These are phyloP conservation scores for Polyodon spathula DNA, from an alignment of 2,113 vertebrate genomes.

Conservation along the genomic window DNA sequence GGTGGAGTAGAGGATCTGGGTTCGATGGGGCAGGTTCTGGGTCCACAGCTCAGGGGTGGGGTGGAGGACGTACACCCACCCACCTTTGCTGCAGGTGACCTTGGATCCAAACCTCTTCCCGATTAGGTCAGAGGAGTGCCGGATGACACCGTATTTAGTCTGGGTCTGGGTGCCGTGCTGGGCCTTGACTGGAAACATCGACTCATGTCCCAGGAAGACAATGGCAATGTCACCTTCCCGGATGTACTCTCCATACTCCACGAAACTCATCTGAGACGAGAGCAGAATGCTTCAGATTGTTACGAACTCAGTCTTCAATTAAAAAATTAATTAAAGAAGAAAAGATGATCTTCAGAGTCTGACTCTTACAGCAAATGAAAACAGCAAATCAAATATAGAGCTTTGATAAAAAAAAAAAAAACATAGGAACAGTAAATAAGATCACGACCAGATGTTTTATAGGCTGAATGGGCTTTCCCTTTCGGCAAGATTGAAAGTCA, in stretches of 20 bases:
- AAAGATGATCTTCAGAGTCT: no score
- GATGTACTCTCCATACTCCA: slow-evolving; percentile 74
- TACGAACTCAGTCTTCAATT: no score
- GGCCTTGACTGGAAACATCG: slow-evolving; percentile 82
- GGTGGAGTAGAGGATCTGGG: slow-evolving; percentile 92
- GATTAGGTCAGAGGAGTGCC: slow-evolving; percentile 85
- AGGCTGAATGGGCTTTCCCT: no score
- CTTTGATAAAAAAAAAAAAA: no score
- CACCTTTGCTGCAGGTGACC: slow-evolving; percentile 90
- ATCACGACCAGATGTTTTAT: no score
- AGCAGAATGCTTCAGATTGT: no score
- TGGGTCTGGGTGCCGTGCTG: slow-evolving; percentile 80
- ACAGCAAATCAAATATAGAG: no score
- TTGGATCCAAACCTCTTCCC: slow-evolving; percentile 83
- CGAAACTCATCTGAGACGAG: slow-evolving; percentile 80
- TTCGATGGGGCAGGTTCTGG: slow-evolving; percentile 82
- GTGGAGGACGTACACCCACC: slow-evolving; percentile 91
- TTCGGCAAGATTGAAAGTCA: no score
- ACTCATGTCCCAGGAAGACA: slow-evolving; percentile 78
- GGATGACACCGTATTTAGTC: slow-evolving; percentile 84
- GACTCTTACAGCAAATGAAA: no score
- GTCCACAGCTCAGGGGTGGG: slow-evolving; percentile 95
- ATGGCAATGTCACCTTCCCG: slow-evolving; percentile 86
- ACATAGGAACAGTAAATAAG: no score
- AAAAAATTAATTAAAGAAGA: no score